Base-by-base conservation (phyloP, 2,113 vertebrate genomes). In the Pseudopipra pipra region DNA sequence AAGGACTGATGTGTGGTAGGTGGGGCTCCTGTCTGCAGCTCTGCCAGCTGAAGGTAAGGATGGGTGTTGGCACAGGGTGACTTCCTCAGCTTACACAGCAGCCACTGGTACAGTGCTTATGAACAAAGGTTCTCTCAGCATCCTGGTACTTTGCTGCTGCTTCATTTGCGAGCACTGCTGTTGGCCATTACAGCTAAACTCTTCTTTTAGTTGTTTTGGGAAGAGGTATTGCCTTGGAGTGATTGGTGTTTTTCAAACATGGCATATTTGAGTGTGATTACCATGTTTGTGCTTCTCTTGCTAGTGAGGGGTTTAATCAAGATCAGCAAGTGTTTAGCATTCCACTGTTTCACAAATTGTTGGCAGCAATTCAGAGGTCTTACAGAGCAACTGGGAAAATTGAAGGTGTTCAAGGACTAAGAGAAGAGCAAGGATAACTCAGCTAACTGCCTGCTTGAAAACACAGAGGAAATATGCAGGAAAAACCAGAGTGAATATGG, bases 381-480 rank as follows among this genome's bases (percentile, higher is more conserved):
- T 44, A n/a, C 24, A 91, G 51, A 56, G 61, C 76, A 95, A 74
- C 25, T 87, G 68, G 73, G 80, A 70, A 89, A 58, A 90, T 4
- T 44, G 75, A 72, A 89, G 46, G 47, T 85, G 30, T 89, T 97
- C 86, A 95, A 93, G 80, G 81, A 44, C 68, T 92, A 63, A 87
- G 66, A 87, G 44, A 68, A 74, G 43, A 95, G 78, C n/a, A 62
- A 47, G 76, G 71, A 63, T 88, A 80, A 93, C 85, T 54, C 65
- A 89, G 37, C 58, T 67, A 31, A 59, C 30, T 66, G 27, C 83
- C 37, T 87, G 76, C 73, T 87, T 81, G 89, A 84, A 91, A 94
- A 86, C 49, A 66, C 28, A 73, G 55, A 66, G 56, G 44, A 56
- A 83, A 72, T 59, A 6, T 31, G 15, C 33, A 63, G 33, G 28